Evolutionary conservation across 2,888 invertebrate species (phyloP), one percentile per base, ranked within the genome.

Genomic region (Synergus itoensis): DNA sequence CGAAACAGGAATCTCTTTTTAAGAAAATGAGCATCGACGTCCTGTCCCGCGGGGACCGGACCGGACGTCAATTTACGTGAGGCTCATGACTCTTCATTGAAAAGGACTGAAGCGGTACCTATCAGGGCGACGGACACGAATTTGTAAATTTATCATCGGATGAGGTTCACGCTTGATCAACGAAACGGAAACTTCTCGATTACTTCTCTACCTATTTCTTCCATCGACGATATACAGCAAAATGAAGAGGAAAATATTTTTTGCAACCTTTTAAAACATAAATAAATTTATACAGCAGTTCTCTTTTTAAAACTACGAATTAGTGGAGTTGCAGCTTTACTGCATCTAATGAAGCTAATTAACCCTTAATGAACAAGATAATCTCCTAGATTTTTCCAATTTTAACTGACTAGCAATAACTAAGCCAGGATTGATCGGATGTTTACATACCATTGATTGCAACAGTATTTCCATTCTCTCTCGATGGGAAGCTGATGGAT

Each of bases 1-100:
- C 40, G 36, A 40, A 64, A 64, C 64, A 64, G 64, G 41, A 64
- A 64, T 64, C 64, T 64, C 64, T 64, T 64, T 64, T 64, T 40
- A 41, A 64, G 64, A 64, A 64, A 64, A 64, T 40, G 64, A 64
- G 64, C 64, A 64, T 40, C 64, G 63, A 36, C 60, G 60, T 21
- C 60, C 21, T 18, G 60, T 60, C 60, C 60, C 60, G 60, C 60
- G 60, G 60, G 60, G 21, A 53, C n/a, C 53, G 62, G 28, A 62
- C 62, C 62, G 28, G 28, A 63, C 63, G 36, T 63, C 64, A 64
- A 64, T 64, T 64, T 40, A 64, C 64, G 36, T 64, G n/a, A 14
- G 40, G 16, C 64, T 40, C 64, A 11, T 62, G 62, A 62, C 63
- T 64, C 64, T n/a, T 4, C 16, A 64, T 9, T 60, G 18, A 60